These are phyloP conservation scores for Pantherophis guttatus DNA, from an alignment of 2,113 vertebrate genomes.

Conservation along the genomic window DNA sequence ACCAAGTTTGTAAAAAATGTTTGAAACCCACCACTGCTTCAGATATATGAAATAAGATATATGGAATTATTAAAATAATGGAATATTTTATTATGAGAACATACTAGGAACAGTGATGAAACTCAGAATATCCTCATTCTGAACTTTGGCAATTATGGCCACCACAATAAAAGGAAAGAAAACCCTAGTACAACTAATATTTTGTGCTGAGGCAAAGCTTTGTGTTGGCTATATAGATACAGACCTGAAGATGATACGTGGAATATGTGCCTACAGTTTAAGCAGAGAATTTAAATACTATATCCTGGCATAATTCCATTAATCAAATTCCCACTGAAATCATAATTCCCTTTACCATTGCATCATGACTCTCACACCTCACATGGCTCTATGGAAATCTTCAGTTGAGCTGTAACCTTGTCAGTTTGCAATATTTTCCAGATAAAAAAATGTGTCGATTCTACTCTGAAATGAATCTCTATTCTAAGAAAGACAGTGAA, in stretches of 20 bases:
- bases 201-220: neutral
- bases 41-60: neutral
- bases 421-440: conserved; percentile 42
- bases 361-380: conserved; percentile 11
- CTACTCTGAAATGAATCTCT: conserved; percentile 37
- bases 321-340: conserved; percentile 12
- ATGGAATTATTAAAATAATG: neutral
- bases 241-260: conserved; percentile 14
- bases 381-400: conserved; percentile 11
- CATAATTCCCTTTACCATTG: neutral
- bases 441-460: neutral
- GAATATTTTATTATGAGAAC: neutral
- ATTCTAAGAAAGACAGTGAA: conserved; percentile 15
- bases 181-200: neutral
- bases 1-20: no score
- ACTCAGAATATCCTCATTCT: neutral
- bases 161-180: conserved; percentile 14
- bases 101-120: neutral
- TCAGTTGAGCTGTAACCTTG: conserved; percentile 27
- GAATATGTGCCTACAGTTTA: conserved; percentile 26
- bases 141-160: neutral
- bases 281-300: neutral
- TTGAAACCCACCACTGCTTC: neutral
- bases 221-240: neutral
- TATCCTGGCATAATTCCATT: conserved; percentile 9